These are phyloP conservation scores for Phaethornis superciliosus DNA, from an alignment of 2,113 vertebrate genomes.

Conservation along the genomic window DNA sequence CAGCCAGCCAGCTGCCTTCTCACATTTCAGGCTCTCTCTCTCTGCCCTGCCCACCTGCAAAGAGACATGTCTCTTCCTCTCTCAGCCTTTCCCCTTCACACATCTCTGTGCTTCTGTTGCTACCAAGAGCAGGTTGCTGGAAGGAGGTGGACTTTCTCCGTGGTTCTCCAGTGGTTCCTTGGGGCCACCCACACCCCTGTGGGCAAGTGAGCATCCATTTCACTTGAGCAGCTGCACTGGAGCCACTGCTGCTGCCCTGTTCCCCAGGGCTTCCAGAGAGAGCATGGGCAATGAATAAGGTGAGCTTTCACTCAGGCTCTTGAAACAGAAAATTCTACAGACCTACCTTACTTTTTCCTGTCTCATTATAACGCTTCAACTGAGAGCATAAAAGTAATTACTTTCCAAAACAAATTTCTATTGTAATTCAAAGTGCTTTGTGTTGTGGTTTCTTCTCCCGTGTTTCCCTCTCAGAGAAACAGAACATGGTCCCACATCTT, in stretches of 20 bases:
- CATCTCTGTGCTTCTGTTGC: too few relatives aligned
- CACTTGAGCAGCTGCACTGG: not conserved
- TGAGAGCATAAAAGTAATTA: not conserved
- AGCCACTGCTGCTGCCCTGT: not conserved
- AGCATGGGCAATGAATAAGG: not conserved
- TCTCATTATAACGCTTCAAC: not conserved
- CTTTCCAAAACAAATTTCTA: not conserved
- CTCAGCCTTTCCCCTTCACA: too few relatives aligned
- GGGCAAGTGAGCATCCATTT: not conserved
- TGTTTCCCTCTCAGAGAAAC: not conserved
- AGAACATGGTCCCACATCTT: not conserved
- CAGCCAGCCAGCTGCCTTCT: too few relatives aligned
- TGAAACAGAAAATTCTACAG: too few relatives aligned
- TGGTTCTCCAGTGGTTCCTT: too few relatives aligned
- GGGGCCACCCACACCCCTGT: too few relatives aligned
- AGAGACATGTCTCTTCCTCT: too few relatives aligned
- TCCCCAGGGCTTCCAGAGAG: not conserved
- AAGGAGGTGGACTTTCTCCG: too few relatives aligned
- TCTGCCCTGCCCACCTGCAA: too few relatives aligned
- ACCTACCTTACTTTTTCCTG: accelerated
- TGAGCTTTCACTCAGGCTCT: not conserved
- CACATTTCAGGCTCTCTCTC: too few relatives aligned
- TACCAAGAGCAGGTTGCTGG: too few relatives aligned
- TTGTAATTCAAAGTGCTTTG: not conserved
- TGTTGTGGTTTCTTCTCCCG: not conserved